phyloP scores from a whole-genome alignment of 2,888 invertebrate genomes.

The Cremastinae sp. region DNA sequence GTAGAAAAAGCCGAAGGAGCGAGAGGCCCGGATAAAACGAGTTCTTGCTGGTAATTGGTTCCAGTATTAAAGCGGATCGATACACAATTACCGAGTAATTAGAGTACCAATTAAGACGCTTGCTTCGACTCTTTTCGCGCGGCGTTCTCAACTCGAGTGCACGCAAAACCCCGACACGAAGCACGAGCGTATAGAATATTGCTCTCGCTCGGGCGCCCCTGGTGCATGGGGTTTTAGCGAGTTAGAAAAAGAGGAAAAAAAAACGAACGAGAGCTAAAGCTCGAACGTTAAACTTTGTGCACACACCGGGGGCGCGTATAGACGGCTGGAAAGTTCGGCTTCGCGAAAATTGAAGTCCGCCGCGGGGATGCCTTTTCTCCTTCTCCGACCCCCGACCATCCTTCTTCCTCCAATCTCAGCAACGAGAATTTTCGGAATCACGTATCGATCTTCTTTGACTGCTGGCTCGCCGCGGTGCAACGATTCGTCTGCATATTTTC shows the following conservation, averaged over 20 bases:
- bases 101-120: conserved; percentile 69
- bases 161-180: conserved; percentile 32
- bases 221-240: background rate
- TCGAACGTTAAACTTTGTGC: conserved; percentile 53
- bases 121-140: conserved; percentile 47
- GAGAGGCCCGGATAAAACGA: conserved; percentile 5
- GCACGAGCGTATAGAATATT: background rate
- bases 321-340: conserved; percentile 50
- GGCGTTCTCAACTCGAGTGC: conserved; percentile 22
- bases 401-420: conserved; percentile 12
- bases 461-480: background rate
- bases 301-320: conserved; percentile 46
- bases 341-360: conserved; percentile 54
- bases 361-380: conserved; percentile 37
- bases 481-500: conserved; percentile 18
- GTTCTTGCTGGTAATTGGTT: conserved; percentile 69
- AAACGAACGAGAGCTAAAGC: conserved; percentile 14
- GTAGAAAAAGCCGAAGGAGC: conserved; percentile 4
- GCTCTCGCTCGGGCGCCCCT: conserved; percentile 27
- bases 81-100: conserved; percentile 73
- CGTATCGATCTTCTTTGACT: conserved; percentile 41
- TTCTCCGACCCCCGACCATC: conserved; percentile 13
- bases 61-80: conserved; percentile 69
- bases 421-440: conserved; percentile 37
- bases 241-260: background rate